phyloP scores from a whole-genome alignment of 2,888 invertebrate species.

The Heliconius ismenius region DNA sequence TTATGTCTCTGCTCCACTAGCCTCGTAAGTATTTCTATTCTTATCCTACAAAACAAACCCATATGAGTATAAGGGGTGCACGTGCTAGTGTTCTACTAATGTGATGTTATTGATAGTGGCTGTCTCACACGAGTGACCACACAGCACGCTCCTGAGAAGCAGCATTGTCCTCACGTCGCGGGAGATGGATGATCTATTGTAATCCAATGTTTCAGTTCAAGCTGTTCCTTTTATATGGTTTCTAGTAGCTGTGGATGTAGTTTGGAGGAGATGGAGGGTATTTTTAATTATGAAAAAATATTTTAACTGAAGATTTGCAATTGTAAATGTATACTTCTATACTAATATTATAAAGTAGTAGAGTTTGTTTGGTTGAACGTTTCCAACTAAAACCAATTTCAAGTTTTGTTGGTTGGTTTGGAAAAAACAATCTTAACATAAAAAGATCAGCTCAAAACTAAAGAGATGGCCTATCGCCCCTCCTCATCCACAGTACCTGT shows the following conservation, averaged over 20 bases:
- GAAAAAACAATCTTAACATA: no score
- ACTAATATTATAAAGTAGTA: background rate
- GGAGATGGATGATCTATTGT: conserved; percentile 30
- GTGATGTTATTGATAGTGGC: conserved; percentile 11
- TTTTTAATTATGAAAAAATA: no score
- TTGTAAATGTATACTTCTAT: background rate
- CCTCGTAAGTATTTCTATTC: no score
- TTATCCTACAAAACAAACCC: background rate
- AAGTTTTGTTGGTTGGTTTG: no score
- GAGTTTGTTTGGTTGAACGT: background rate
- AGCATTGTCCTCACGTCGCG: conserved; percentile 20
- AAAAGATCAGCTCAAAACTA: no score
- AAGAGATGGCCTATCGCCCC: no score
- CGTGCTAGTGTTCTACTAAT: background rate
- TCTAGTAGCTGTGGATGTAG: background rate
- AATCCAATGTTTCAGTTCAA: conserved; percentile 27
- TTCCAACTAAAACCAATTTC: no score
- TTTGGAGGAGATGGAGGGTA: background rate
- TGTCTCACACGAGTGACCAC: background rate
- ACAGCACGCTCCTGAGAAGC: background rate
- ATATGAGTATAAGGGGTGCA: background rate
- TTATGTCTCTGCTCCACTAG: no score
- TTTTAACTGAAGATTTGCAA: background rate
- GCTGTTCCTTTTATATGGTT: conserved; percentile 20
- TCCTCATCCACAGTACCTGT: no score